Percentiles rank a stretch among this genome's conserved stretches.
phyloP scores from a whole-genome alignment of 2,797 vertebrate genomes.

The Epinephelus malabaricus region DNA sequence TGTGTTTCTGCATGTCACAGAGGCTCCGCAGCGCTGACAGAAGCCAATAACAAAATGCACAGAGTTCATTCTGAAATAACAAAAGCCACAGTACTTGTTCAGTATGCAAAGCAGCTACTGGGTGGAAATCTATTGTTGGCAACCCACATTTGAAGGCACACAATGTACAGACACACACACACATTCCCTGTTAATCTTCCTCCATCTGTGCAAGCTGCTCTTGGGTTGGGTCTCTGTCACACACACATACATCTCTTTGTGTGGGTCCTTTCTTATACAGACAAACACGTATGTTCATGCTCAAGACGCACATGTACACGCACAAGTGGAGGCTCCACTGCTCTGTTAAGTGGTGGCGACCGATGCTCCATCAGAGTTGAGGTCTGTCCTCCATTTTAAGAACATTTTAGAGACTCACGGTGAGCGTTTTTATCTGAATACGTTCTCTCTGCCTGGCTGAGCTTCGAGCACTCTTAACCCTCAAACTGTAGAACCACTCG shows the following conservation, averaged over 20 bases:
- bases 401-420: neutral
- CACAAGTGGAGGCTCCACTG: neutral
- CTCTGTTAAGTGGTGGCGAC: neutral
- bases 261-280: neutral
- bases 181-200: slow-evolving; percentile 51
- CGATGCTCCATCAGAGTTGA: neutral
- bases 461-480: slow-evolving; percentile 11
- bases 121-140: slow-evolving; percentile 58
- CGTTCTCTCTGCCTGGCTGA: neutral
- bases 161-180: slow-evolving; percentile 39
- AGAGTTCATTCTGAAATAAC: slow-evolving; percentile 12
- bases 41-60: neutral
- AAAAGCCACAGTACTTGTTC: slow-evolving; percentile 45
- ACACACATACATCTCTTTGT: slow-evolving; percentile 25
- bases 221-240: slow-evolving; percentile 26
- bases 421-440: neutral
- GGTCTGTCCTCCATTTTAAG: neutral
- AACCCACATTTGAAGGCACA: slow-evolving; percentile 47
- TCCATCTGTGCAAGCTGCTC: slow-evolving; percentile 62
- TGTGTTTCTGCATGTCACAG: neutral
- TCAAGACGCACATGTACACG: neutral
- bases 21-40: neutral
- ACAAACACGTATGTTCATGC: slow-evolving; percentile 1
- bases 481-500: slow-evolving; percentile 10
- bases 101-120: slow-evolving; percentile 52